Conservation (phyloP, 2,113 vertebrate genomes). For the Eulacestoma nigropectus region DNA sequence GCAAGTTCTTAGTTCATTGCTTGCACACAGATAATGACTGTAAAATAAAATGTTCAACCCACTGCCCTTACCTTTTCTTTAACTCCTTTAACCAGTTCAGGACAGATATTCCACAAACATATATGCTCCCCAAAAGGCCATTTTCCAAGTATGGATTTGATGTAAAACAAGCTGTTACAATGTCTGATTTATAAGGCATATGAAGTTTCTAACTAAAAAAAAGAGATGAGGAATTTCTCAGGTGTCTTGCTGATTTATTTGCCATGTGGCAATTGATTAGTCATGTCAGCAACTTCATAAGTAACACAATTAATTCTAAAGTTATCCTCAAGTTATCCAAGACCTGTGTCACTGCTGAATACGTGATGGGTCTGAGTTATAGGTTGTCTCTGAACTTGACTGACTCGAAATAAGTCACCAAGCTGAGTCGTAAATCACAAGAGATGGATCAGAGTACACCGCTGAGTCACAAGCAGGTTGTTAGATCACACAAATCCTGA, state of each 20-base stretch:
- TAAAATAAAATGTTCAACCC: background rate
- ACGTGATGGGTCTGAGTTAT: conserved; percentile 12
- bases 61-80: background rate
- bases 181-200: conserved; percentile 40
- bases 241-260: conserved; percentile 54
- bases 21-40: background rate
- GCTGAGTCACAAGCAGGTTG: background rate
- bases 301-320: conserved; percentile 65
- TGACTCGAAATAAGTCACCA: conserved; percentile 37
- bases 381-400: conserved; percentile 17
- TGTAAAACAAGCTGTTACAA: background rate
- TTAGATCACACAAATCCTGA: background rate
- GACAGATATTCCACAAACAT: background rate
- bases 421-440: conserved; percentile 13
- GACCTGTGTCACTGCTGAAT: conserved; percentile 38
- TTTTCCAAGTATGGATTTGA: background rate
- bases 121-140: background rate
- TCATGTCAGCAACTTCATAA: conserved; percentile 63
- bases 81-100: background rate
- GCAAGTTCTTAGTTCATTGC: background rate
- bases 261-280: conserved; percentile 50
- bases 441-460: background rate
- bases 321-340: conserved; percentile 34
- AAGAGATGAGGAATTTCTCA: conserved; percentile 29
- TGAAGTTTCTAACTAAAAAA: conserved; percentile 21